Evolutionary conservation across 2,797 vertebrate genomes (phyloP).

Genomic region (Sternarchorhynchus goeldii): DNA sequence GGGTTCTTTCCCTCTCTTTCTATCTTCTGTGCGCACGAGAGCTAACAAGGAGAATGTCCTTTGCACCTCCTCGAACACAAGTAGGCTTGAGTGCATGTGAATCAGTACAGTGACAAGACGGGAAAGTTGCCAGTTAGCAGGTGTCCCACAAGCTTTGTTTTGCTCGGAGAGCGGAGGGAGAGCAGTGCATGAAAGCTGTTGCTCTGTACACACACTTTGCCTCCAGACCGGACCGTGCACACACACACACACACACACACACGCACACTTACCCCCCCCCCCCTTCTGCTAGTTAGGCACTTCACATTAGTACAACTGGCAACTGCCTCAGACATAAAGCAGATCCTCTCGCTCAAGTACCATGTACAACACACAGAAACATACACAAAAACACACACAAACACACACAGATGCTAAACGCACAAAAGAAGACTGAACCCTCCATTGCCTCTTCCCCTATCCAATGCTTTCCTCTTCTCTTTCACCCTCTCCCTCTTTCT

Average conservation of each 20-base stretch:
- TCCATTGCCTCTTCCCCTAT: too few species aligned
- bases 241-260: conserved; percentile 22
- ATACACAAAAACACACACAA: not conserved
- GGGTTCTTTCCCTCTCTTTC: too few species aligned
- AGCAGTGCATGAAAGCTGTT: conserved; percentile 12
- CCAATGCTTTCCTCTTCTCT: not conserved
- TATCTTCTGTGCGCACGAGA: too few species aligned
- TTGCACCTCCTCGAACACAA: too few species aligned
- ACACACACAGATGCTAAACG: not conserved
- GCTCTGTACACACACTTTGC: conserved; percentile 4
- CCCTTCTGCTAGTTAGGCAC: too few species aligned
- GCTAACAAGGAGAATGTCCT: too few species aligned
- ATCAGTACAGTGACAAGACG: not conserved
- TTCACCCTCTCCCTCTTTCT: not conserved
- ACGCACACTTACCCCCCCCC: not conserved
- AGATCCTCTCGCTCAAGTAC: conserved; percentile 1
- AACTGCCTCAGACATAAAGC: not conserved
- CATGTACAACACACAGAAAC: not conserved
- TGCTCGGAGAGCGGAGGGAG: not conserved
- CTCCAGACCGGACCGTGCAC: not conserved
- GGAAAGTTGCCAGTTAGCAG: conserved; percentile 3
- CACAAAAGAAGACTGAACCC: too few species aligned
- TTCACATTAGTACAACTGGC: too few species aligned
- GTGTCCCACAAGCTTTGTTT: conserved; percentile 9
- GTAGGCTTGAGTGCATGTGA: not conserved